These are phyloP conservation scores for Saxidomus purpurata DNA, from an alignment of 1,140 invertebrate species.

Conservation along the genomic window DNA sequence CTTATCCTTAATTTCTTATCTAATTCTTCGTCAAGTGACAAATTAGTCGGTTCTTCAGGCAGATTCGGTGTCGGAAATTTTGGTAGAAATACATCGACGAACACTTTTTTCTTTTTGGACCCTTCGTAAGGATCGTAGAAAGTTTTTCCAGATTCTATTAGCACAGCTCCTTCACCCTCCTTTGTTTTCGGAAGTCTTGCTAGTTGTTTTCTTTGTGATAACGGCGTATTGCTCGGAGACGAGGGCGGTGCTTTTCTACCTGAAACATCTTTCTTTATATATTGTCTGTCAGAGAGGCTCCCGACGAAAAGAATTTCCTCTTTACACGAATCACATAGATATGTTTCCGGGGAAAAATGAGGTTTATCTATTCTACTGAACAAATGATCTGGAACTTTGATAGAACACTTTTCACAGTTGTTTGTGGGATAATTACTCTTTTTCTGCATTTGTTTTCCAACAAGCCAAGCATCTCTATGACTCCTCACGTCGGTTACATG, in stretches of 20 bases:
- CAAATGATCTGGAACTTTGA: slow-evolving; percentile 54
- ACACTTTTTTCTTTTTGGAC: slow-evolving; percentile 66
- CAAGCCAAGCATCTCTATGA: slow-evolving; percentile 82
- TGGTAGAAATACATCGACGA: slow-evolving; percentile 71
- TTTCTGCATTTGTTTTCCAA: slow-evolving; percentile 70
- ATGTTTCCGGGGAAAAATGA: not conserved
- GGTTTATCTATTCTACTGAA: slow-evolving; percentile 61
- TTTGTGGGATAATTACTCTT: slow-evolving; percentile 15
- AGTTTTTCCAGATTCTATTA: slow-evolving; percentile 60
- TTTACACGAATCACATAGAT: slow-evolving; percentile 55
- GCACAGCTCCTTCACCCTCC: slow-evolving; percentile 39
- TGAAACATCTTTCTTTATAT: slow-evolving; percentile 22
- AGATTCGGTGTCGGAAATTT: slow-evolving; percentile 58
- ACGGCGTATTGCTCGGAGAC: slow-evolving; percentile 45
- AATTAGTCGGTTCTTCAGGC: slow-evolving; percentile 12
- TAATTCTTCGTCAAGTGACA: not conserved
- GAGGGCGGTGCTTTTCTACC: slow-evolving; percentile 65
- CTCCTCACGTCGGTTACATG: slow-evolving; percentile 65
- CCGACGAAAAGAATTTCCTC: not conserved
- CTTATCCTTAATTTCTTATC: not conserved
- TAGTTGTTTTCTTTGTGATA: slow-evolving; percentile 17
- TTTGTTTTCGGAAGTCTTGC: slow-evolving; percentile 26
- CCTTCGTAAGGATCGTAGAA: slow-evolving; percentile 53
- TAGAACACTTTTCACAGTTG: slow-evolving; percentile 51
- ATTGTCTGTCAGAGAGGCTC: not conserved